These are phyloP conservation scores for Oscarella lobularis DNA, from an alignment of 37 sponge, comb jelly and placozoan species.

Conservation along the genomic window DNA sequence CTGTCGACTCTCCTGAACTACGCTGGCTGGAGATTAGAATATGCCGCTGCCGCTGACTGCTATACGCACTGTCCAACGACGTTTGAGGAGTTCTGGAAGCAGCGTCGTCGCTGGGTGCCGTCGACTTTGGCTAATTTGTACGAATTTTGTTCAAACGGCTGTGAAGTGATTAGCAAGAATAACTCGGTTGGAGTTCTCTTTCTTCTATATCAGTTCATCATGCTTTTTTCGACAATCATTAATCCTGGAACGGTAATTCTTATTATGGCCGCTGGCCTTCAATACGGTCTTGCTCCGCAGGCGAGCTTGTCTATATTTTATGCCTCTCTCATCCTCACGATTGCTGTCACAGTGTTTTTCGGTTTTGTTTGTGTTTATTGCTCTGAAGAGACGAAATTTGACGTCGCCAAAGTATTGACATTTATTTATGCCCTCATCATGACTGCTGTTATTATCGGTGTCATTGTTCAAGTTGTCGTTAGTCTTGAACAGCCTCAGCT, in stretches of 20 bases:
- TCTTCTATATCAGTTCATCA: conserved; percentile 54
- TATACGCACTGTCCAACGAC: conserved; percentile 60
- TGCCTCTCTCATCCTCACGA: conserved; percentile 74
- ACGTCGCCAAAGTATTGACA: conserved; percentile 47
- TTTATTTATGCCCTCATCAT: conserved; percentile 55
- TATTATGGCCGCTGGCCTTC: conserved; percentile 50
- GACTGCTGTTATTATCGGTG: conserved; percentile 42
- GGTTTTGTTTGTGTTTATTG: conserved; percentile 23
- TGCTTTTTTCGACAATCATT: conserved; percentile 59
- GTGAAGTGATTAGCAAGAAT: conserved; percentile 31
- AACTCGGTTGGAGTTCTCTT: conserved; percentile 48
- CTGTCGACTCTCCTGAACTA: conserved; percentile 76
- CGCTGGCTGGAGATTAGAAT: conserved; percentile 68
- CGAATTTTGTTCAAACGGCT: conserved; percentile 26
- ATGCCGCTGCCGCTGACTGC: conserved; percentile 62
- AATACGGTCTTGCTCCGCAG: too few species aligned
- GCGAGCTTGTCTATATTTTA: too few species aligned
- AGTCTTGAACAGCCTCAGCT: neutral
- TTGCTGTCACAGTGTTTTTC: conserved; percentile 20
- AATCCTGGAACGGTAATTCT: conserved; percentile 65
- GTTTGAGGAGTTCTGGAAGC: conserved; percentile 80
- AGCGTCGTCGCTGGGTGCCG: conserved; percentile 79
- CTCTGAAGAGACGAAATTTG: conserved; percentile 29
- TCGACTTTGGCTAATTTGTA: conserved; percentile 74
- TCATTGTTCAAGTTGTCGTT: conserved; percentile 6